Evolutionary conservation across 23 tunicate species (phyloP), one percentile per base, ranked within the genome.

Genomic region (Oikopleura vanhoeffeni): DNA sequence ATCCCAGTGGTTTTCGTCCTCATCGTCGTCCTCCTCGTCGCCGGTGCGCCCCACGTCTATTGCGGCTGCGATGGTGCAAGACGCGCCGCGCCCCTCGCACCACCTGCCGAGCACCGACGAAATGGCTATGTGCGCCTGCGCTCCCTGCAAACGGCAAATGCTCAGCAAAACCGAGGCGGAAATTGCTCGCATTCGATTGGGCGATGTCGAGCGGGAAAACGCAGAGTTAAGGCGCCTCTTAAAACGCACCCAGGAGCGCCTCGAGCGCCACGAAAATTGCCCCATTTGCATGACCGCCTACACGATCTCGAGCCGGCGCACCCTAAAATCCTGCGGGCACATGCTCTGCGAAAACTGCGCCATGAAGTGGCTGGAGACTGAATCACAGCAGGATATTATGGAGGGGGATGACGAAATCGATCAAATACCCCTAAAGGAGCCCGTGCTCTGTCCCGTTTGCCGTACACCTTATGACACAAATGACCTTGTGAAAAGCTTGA

Each of bases 401-500:
- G 18, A 49, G 24, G 24, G 18, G 18, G 18, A 8, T 8, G 24
- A 49, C 24, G 64, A 49, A 24, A n/a, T n/a, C n/a, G n/a, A n/a
- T n/a, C 24, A 13, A 49, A 13, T 49, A 49, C 64, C 64, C 18
- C 24, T 49, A 49, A 49, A 49, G 24, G 64, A 49, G 24, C 64
- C 64, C 64, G 64, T 49, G 13, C 64, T 49, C 24, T 49, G 64
- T 24, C 64, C 64, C 64, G 64, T 49, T 24, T 49, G 64, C 64
- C 64, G 64, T 49, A 49, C 64, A 49, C 64, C 64, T 49, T 49
- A 49, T 49, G 64, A 49, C 64, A 49, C 64, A 49, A 49, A 49
- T 49, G 64, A 49, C 64, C 64, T 49, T 49, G 64, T 49, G 64
- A 49, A 49, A 49, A 49, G 64, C 64, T 49, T 49, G 64, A 49